Evolutionary conservation across 2,888 invertebrate genomes (phyloP).

Genomic region (Drosophila kuntzei): DNA sequence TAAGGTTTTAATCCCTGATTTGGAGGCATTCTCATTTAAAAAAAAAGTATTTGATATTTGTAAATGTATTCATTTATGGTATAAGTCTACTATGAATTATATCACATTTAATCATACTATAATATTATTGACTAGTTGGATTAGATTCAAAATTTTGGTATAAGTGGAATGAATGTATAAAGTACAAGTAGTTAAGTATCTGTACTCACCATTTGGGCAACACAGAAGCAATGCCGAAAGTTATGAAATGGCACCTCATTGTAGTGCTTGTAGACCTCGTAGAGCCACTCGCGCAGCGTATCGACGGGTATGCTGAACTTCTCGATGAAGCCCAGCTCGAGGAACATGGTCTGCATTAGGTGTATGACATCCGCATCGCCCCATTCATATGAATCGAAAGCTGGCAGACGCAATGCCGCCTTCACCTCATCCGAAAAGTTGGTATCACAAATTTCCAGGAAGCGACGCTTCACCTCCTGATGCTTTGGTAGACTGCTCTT

Average conservation of each 20-base stretch:
- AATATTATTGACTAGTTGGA: too few species aligned
- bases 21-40: too few species aligned
- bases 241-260: constrained; percentile 95
- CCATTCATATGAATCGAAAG: constrained; percentile 93
- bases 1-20: too few species aligned
- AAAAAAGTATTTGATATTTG: too few species aligned
- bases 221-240: constrained; percentile 94
- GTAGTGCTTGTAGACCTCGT: constrained; percentile 92
- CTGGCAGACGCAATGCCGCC: constrained; percentile 85
- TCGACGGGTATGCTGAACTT: constrained; percentile 91
- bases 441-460: constrained; percentile 86
- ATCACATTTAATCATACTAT: too few species aligned
- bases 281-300: constrained; percentile 90
- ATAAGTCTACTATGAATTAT: too few species aligned
- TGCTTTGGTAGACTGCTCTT: constrained; percentile 86
- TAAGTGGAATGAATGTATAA: too few species aligned
- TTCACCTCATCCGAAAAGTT: constrained; percentile 85
- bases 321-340: constrained; percentile 90
- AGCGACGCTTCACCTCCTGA: constrained; percentile 85
- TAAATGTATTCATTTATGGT: too few species aligned
- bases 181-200: too few species aligned
- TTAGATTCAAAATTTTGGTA: too few species aligned
- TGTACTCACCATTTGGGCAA: constrained; percentile 93
- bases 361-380: constrained; percentile 92
- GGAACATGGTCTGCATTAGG: constrained; percentile 92